phyloP scores from a whole-genome alignment of 2,797 vertebrate species.

The Enteromius viviparus region DNA sequence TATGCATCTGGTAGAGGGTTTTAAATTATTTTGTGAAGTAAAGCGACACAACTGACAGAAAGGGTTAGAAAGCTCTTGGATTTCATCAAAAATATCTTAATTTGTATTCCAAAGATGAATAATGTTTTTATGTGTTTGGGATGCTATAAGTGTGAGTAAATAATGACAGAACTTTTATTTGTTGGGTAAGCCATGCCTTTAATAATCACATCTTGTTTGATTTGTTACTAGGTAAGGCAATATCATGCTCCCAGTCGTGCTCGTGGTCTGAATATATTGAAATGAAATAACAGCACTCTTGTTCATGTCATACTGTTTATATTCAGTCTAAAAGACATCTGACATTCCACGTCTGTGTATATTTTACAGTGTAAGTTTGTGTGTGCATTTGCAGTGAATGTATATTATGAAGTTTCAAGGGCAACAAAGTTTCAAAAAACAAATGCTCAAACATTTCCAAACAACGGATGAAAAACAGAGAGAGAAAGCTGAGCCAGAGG shows the following conservation, averaged over 20 bases:
- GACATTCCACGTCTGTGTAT: neutral
- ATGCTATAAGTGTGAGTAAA: neutral
- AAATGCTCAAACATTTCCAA: conserved; percentile 40
- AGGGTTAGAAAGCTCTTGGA: neutral
- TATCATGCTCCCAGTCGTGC: neutral
- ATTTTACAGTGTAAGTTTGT: conserved; percentile 3
- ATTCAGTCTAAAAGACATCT: neutral
- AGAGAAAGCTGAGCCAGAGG: conserved; percentile 26
- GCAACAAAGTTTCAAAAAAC: conserved; percentile 41
- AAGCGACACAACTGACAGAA: neutral
- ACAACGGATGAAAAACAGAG: conserved; percentile 19
- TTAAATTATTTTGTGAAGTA: neutral
- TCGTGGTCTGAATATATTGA: neutral
- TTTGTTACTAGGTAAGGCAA: neutral
- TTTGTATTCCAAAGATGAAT: neutral
- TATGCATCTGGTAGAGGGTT: neutral
- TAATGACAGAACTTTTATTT: too few species aligned
- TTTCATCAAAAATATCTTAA: neutral
- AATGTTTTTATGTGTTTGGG: neutral
- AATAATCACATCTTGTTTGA: neutral
- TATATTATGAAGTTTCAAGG: conserved; percentile 37
- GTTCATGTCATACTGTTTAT: neutral
- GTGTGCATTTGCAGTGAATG: conserved; percentile 16
- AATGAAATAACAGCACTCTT: neutral
- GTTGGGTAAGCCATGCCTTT: too few species aligned